These are phyloP conservation scores for Xyrichtys novacula DNA, from an alignment of 2,797 vertebrate genomes.

Conservation along the genomic window DNA sequence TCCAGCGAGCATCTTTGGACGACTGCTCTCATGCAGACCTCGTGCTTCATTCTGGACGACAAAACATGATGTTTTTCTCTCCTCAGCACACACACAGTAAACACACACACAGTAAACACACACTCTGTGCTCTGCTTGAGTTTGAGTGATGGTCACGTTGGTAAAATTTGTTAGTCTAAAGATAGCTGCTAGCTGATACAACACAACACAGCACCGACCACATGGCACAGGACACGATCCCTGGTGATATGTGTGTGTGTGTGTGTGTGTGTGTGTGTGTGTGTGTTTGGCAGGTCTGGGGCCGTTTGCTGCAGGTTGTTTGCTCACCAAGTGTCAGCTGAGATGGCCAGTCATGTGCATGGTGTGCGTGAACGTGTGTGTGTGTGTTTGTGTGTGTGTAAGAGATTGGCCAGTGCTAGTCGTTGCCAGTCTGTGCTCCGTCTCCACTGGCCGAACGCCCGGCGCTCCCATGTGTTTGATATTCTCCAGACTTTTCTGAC, in stretches of 20 bases:
- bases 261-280: constrained; percentile 34
- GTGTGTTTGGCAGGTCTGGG: constrained; percentile 20
- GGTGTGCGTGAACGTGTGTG: constrained; percentile 20
- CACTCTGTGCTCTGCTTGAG: background rate
- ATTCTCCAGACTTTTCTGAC: constrained; percentile 59
- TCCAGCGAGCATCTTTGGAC: constrained; percentile 55
- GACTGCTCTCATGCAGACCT: constrained; percentile 42
- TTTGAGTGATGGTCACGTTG: constrained; percentile 12
- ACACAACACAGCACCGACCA: constrained; percentile 10
- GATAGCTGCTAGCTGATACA: constrained; percentile 33
- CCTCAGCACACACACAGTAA: background rate
- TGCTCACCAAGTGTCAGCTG: constrained; percentile 15
- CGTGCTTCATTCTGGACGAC: constrained; percentile 19
- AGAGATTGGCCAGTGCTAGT: constrained; percentile 45
- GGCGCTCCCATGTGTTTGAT: constrained; percentile 66
- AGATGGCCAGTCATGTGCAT: constrained; percentile 30
- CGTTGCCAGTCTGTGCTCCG: constrained; percentile 60
- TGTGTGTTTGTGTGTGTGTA: constrained; percentile 27
- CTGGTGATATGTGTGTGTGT: constrained; percentile 9
- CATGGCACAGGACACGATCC: constrained; percentile 17
- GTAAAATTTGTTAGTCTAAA: constrained; percentile 23
- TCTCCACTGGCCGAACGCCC: constrained; percentile 60
- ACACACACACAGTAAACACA: constrained; percentile 1
- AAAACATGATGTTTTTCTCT: constrained; percentile 14
- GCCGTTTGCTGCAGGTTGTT: constrained; percentile 38